These are phyloP conservation scores for Listronotus bonariensis DNA, from an alignment of 1,140 invertebrate genomes.

Conservation along the genomic window DNA sequence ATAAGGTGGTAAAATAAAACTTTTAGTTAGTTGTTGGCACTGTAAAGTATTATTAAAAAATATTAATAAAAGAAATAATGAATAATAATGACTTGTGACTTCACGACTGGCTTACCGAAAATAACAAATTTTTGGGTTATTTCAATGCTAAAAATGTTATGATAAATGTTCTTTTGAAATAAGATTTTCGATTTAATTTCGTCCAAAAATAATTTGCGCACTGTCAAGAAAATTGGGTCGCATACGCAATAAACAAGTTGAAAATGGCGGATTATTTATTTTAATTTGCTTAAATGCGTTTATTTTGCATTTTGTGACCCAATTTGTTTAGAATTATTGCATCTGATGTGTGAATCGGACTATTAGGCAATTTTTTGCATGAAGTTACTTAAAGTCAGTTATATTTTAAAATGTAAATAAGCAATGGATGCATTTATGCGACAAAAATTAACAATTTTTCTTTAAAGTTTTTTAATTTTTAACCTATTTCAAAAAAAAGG, in stretches of 20 bases:
- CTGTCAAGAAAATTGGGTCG: conserved; percentile 28
- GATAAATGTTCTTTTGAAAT: conserved; percentile 23
- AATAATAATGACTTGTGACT: too few relatives aligned
- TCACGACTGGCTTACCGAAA: not conserved
- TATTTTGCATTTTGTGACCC: conserved; percentile 30
- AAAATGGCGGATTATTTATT: conserved; percentile 28
- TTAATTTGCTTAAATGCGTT: conserved; percentile 31
- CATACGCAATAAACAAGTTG: conserved; percentile 23
- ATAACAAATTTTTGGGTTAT: conserved; percentile 10
- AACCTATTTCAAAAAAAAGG: too few relatives aligned
- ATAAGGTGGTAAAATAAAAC: too few relatives aligned
- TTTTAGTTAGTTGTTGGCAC: too few relatives aligned
- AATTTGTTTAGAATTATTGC: conserved; percentile 26
- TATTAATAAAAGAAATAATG: too few relatives aligned
- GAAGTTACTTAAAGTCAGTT: conserved; percentile 1
- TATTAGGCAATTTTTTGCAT: not conserved
- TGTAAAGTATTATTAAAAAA: too few relatives aligned
- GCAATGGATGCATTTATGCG: not conserved
- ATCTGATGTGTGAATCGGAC: conserved; percentile 2
- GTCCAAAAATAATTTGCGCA: conserved; percentile 16
- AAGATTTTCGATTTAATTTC: conserved; percentile 15
- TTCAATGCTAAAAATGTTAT: conserved; percentile 2
- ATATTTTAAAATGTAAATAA: not conserved
- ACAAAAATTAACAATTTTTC: too few relatives aligned
- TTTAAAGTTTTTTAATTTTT: too few relatives aligned